Evolutionary conservation across 2,113 vertebrate genomes (phyloP).

Genomic region (Microtus ochrogaster): DNA sequence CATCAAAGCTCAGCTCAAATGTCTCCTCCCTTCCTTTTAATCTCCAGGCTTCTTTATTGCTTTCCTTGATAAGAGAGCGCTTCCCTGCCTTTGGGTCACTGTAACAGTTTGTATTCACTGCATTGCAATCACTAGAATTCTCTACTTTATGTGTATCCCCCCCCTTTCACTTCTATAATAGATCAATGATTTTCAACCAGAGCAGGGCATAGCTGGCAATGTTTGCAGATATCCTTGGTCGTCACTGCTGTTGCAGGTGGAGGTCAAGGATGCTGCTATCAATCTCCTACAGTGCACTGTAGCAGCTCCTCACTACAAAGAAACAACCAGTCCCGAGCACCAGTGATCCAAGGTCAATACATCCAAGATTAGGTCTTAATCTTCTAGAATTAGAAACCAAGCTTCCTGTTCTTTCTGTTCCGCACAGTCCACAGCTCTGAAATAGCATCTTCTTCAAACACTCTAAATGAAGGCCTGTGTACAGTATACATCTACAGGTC

Average conservation of each 20-base stretch:
- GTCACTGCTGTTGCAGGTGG: not conserved
- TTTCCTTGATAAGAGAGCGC: not conserved
- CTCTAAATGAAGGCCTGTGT: not conserved
- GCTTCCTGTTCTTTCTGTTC: not conserved
- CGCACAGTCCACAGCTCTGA: not conserved
- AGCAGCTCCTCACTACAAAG: not conserved
- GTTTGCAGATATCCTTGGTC: not conserved
- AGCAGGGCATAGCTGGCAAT: not conserved
- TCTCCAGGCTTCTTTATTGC: not conserved
- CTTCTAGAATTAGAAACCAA: not conserved
- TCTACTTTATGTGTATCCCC: not conserved
- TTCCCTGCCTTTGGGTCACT: not conserved
- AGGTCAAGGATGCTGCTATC: not conserved
- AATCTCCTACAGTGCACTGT: not conserved
- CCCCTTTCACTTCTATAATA: not conserved
- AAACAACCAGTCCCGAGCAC: not conserved
- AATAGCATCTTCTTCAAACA: not conserved
- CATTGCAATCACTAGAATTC: not conserved
- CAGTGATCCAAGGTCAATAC: not conserved
- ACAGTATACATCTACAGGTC: not conserved
- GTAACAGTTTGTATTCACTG: not conserved
- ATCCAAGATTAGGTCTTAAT: not conserved
- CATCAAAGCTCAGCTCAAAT: not conserved
- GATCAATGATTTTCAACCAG: not conserved
- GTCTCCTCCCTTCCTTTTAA: not conserved